Percentiles rank a stretch among this genome's conserved stretches.
Conservation (phyloP, 1,140 invertebrate genomes). For the Asobara japonica region DNA sequence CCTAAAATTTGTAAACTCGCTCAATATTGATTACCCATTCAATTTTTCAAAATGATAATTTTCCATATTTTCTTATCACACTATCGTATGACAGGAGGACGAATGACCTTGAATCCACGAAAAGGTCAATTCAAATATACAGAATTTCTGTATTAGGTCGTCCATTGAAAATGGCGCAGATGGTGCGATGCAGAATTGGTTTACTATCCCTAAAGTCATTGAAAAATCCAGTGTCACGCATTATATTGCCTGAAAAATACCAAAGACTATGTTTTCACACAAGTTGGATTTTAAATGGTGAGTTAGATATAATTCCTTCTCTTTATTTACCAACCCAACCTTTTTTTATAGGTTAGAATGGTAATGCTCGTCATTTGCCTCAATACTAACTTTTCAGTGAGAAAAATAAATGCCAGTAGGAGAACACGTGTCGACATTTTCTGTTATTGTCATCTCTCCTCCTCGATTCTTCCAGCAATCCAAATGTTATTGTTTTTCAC, state of each 20-base stretch:
- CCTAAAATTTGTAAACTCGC: too few species aligned
- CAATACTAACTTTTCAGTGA: not conserved
- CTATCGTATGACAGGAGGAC: too few species aligned
- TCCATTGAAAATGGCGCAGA: constrained; percentile 56
- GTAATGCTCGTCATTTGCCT: not conserved
- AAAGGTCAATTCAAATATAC: constrained; percentile 1
- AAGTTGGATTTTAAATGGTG: constrained; percentile 57
- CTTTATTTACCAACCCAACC: constrained; percentile 29
- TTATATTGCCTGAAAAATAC: constrained; percentile 48
- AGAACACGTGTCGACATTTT: not conserved
- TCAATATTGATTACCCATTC: too few species aligned
- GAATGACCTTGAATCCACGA: constrained; percentile 20
- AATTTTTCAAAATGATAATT: too few species aligned
- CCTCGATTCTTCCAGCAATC: not conserved
- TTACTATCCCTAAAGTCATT: constrained; percentile 45
- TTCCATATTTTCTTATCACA: too few species aligned
- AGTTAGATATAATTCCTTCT: constrained; percentile 28
- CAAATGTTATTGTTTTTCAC: not conserved
- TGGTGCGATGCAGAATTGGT: constrained; percentile 49
- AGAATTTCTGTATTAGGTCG: not conserved
- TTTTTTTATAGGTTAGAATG: constrained; percentile 29
- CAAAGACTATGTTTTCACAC: constrained; percentile 59
- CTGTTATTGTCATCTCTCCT: not conserved
- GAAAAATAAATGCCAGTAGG: too few species aligned
- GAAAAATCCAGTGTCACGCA: constrained; percentile 42